Percentiles rank a stretch among this genome's conserved stretches.
Evolutionary conservation across 1,140 invertebrate genomes (phyloP).

Genomic region (Zaprionus kolodkinae): DNA sequence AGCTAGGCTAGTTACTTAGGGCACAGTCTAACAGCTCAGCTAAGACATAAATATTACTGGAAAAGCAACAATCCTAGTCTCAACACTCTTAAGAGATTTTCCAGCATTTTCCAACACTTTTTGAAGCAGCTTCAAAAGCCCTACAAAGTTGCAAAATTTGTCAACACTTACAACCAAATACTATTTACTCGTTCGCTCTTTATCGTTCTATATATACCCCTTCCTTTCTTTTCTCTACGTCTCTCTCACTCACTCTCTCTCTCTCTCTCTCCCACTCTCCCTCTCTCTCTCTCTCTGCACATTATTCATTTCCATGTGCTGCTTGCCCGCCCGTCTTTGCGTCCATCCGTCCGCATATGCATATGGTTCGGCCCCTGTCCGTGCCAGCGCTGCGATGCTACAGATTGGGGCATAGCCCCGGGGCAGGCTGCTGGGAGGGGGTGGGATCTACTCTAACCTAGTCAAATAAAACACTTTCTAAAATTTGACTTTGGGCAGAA

Average conservation of each 20-base stretch:
- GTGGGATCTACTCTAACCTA: slow-evolving; percentile 61
- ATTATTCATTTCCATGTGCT: not conserved
- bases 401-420: not conserved
- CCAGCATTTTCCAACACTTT: not conserved
- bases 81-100: not conserved
- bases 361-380: slow-evolving; percentile 24
- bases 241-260: not conserved
- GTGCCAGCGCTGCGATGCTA: not conserved
- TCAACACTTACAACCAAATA: not conserved
- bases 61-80: no score
- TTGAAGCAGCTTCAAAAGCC: not conserved
- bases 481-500: slow-evolving; percentile 83
- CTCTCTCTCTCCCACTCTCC: not conserved
- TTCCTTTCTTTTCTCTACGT: not conserved
- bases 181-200: not conserved
- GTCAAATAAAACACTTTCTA: slow-evolving; percentile 83
- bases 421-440: not conserved
- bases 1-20: no score
- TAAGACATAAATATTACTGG: no score
- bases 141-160: not conserved
- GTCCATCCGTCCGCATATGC: not conserved
- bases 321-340: no score
- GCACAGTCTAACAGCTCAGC: no score
- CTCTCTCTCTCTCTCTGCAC: not conserved
- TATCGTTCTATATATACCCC: not conserved